Evolutionary conservation across 2,888 invertebrate genomes (phyloP).

Genomic region (Agrilus mali): DNA sequence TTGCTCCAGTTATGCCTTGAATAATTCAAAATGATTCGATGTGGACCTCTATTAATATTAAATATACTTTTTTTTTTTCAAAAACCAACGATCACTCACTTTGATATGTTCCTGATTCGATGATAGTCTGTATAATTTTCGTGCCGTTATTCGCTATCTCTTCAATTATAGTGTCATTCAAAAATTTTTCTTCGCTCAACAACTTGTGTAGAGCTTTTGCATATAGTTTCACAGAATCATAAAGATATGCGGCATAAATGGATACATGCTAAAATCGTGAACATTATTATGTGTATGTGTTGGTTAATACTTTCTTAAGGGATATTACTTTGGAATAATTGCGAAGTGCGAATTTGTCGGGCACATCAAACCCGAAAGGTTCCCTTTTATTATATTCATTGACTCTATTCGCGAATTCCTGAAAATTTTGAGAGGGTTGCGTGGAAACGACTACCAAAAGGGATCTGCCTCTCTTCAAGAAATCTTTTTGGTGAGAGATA

Average conservation of each 20-base stretch:
- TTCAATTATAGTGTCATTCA: constrained; percentile 45
- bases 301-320: too few relatives aligned
- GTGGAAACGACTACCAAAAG: constrained; percentile 82
- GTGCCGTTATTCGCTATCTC: constrained; percentile 74
- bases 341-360: constrained; percentile 37
- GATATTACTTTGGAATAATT: constrained; percentile 17
- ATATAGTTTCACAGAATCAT: constrained; percentile 88
- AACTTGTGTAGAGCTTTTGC: constrained; percentile 73
- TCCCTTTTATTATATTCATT: constrained; percentile 61
- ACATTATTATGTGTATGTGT: too few relatives aligned
- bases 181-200: constrained; percentile 39
- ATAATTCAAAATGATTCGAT: constrained; percentile 1
- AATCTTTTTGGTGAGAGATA: constrained; percentile 48
- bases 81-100: constrained; percentile 64
- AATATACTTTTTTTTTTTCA: background rate
- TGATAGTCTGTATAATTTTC: constrained; percentile 74
- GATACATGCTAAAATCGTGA: constrained; percentile 59
- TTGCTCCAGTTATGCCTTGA: constrained; percentile 86
- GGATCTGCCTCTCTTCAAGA: constrained; percentile 62
- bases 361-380: constrained; percentile 70
- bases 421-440: constrained; percentile 61
- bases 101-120: constrained; percentile 69
- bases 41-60: background rate
- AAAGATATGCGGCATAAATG: constrained; percentile 86
- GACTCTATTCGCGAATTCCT: constrained; percentile 68